These are phyloP conservation scores for Hofmannophila pseudospretella DNA, from an alignment of 2,888 invertebrate species.

Conservation along the genomic window DNA sequence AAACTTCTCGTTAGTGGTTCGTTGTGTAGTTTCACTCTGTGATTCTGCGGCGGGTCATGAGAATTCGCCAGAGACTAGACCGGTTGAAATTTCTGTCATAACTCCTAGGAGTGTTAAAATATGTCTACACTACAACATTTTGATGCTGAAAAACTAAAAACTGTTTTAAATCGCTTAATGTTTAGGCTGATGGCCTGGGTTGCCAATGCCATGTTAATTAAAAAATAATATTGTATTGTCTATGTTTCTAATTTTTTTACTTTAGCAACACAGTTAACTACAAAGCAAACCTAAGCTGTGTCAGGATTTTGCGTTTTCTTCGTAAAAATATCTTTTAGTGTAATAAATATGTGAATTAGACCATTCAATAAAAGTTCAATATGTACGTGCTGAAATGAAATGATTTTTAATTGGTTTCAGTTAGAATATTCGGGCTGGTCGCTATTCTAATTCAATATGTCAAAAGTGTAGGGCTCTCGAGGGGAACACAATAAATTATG, in stretches of 20 bases:
- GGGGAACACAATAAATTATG: slow-evolving; percentile 52
- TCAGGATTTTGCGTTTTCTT: slow-evolving; percentile 65
- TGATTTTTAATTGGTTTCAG: slow-evolving; percentile 9
- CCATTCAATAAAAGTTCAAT: slow-evolving; percentile 23
- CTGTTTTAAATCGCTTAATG: too few species aligned
- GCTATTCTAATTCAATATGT: slow-evolving; percentile 53
- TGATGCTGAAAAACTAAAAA: too few species aligned
- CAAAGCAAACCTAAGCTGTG: slow-evolving; percentile 71
- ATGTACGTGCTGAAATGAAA: slow-evolving; percentile 24
- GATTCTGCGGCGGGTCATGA: too few species aligned
- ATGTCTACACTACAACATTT: too few species aligned
- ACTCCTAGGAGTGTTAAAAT: too few species aligned
- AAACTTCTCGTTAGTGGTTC: too few species aligned
- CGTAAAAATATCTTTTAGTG: slow-evolving; percentile 37
- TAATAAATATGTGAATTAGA: slow-evolving; percentile 46
- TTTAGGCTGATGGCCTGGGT: too few species aligned
- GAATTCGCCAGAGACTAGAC: too few species aligned
- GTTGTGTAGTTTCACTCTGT: too few species aligned
- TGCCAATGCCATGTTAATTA: too few species aligned
- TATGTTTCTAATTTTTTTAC: slow-evolving; percentile 20
- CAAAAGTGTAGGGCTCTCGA: slow-evolving; percentile 53
- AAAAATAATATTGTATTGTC: too few species aligned
- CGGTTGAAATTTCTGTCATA: too few species aligned
- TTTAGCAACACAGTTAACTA: slow-evolving; percentile 46
- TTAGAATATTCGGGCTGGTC: slow-evolving; percentile 16